Evolutionary conservation across 92 coral and sea anemone species (phyloP), one percentile per base, ranked within the genome.

Genomic region (Micromussa lordhowensis): DNA sequence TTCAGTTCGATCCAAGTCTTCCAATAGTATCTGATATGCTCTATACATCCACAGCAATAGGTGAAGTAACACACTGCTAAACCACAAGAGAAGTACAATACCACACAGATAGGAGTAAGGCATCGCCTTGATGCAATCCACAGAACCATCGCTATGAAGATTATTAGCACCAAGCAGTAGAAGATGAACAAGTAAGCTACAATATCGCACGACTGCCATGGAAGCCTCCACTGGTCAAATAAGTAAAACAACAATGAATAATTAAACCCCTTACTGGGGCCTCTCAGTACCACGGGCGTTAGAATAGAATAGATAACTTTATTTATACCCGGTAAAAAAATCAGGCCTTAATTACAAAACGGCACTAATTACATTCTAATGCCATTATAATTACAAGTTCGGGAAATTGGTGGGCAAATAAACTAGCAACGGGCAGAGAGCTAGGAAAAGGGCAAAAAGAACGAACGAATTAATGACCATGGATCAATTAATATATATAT

Each of bases 41-140:
- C 82, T 29, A 94, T 78, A 58, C 91, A 94, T 26, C 94, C 93
- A 83, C 96, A 94, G 83, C 96, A 94, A 48, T 94, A 94, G 18
- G 94, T 75, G 87, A 94, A 86, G 63, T 91, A 94, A 3, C 87
- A 87, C 17, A 94, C 79, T 0, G 96, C 94, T 34, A 94, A 57
- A 40, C 84, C 53, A 63, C 96, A 92, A 9, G 92, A 84, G 73
- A 92, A 94, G 81, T 94, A 94, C 29, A 94, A 81, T 7, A 88
- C 87, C 34, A 94, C 88, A 70, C 96, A 94, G 72, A 94, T 83
- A 35, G 90, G 90, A 22, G 94, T 81, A 13, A 53, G 58, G 30
- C 96, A 94, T 10, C 90, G 85, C 57, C 81, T 94, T 14, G 91
- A 88, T 0, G 96, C 96, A 15, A 94, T 87, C 94, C 94, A 89